Evolutionary conservation across 2,888 invertebrate species (phyloP).

Genomic region (Orthosia gothica): DNA sequence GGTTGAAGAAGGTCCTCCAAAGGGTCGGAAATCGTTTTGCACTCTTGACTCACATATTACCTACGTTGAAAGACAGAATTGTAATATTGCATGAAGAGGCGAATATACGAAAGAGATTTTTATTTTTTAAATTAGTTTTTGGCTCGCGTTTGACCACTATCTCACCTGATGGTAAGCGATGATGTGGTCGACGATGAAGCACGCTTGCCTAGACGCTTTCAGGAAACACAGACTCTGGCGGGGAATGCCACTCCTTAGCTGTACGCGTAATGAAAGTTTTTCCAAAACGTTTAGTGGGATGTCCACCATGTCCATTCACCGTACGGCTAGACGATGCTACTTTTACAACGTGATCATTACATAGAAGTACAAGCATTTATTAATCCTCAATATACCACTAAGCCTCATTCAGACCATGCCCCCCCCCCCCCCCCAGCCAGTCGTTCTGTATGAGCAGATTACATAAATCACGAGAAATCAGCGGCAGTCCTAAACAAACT

Average conservation of each 20-base stretch:
- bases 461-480: slow-evolving; percentile 18
- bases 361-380: neutral
- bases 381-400: neutral
- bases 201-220: too few relatives aligned
- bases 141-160: too few relatives aligned
- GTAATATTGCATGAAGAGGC: slow-evolving; percentile 1
- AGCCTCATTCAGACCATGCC: neutral
- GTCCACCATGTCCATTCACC: too few relatives aligned
- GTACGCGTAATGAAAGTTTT: too few relatives aligned
- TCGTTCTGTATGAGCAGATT: slow-evolving; percentile 7
- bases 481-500: slow-evolving; percentile 54
- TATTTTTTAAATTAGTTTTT: too few relatives aligned
- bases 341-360: too few relatives aligned
- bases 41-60: slow-evolving; percentile 27
- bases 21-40: slow-evolving; percentile 24
- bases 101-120: neutral
- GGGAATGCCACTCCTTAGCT: too few relatives aligned
- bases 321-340: too few relatives aligned
- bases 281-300: too few relatives aligned
- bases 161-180: too few relatives aligned
- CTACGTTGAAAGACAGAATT: slow-evolving; percentile 10
- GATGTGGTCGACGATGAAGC: too few relatives aligned
- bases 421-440: neutral
- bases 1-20: slow-evolving; percentile 34
- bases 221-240: too few relatives aligned